Conservation (phyloP, 2,113 vertebrate species). For the Myotis lucifugus region DNA sequence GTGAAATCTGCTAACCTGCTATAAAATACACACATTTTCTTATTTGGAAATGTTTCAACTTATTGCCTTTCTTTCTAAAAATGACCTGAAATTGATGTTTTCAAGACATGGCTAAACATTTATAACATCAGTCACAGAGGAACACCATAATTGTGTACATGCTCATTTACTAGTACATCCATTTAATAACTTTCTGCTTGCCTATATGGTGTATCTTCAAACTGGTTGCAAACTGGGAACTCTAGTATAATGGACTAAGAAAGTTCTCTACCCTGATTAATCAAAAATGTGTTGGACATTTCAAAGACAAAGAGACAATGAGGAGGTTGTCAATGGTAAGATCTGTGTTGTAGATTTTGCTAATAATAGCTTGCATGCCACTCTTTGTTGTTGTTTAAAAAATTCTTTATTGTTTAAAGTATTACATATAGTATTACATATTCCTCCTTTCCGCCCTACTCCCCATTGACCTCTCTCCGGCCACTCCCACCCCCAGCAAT, state of each 20-base stretch:
- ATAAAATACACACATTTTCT: conserved; percentile 69
- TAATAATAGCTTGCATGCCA: background rate
- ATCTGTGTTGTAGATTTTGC: background rate
- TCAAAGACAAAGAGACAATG: background rate
- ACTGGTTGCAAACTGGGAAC: background rate
- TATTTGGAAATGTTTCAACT: conserved; percentile 66
- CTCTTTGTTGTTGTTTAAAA: background rate
- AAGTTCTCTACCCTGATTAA: background rate
- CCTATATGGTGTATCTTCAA: background rate
- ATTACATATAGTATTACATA: too few relatives aligned
- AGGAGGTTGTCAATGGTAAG: rapidly evolving
- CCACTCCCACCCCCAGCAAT: background rate
- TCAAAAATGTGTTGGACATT: background rate
- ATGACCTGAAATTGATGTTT: conserved; percentile 66
- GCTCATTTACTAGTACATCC: background rate
- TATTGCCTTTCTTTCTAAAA: conserved; percentile 67
- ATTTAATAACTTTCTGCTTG: background rate
- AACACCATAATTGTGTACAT: background rate
- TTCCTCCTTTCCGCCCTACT: too few relatives aligned
- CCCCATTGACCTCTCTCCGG: too few relatives aligned
- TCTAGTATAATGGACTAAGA: background rate
- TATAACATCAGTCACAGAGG: background rate
- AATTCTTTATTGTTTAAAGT: too few relatives aligned
- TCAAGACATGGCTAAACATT: conserved; percentile 58
- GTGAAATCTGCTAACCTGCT: conserved; percentile 75